Base-by-base conservation (phyloP, 2,888 invertebrate genomes). In the Tipula lateralis region DNA sequence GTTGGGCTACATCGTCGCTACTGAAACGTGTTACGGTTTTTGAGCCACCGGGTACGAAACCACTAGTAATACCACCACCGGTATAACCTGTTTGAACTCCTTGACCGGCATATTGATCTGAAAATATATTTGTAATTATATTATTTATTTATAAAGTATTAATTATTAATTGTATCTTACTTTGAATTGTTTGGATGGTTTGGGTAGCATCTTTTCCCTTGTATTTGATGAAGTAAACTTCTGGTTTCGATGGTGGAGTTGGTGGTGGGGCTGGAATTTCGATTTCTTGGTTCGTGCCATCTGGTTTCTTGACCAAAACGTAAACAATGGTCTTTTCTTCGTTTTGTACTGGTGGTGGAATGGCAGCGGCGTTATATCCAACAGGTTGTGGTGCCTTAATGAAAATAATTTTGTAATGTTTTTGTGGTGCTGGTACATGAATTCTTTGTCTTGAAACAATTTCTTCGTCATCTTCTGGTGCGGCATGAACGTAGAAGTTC, bases 251-350 rank as follows among this genome's bases (percentile, higher is more conserved):
- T 44, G 89, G 89, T 84, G 87, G 88, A 84, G 88, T 88, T 19
- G 89, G 88, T 7, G 88, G 87, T 4, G 87, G 87, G 39, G 88
- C 87, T 85, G 89, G 89, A 7, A 89, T 85, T 32, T 88, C 87
- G 0, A 89, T 85, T 84, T 89, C 87, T 85, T 90, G 87, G 29
- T 89, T 88, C 7, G 89, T 83, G 0, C 88, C 88, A 85, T 90
- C 89, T 0, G 88, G 87, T 85, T 90, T 90, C 85, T 89, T 90
- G 83, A 88, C 89, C 84, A 90, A 86, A 82, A 90, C 90, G 87
- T 90, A 90, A 84, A 90, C 90, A 36, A 90, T 89, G 30, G 90
- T 90, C 87, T 90, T 90, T 85, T 90, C 90, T 86, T 90, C 90
- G 30, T 87, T 87, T 24, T 89, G 89, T 82, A 82, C 32, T 82